Evolutionary conservation across 2,113 vertebrate genomes (phyloP).

Genomic region (Crocuta crocuta): DNA sequence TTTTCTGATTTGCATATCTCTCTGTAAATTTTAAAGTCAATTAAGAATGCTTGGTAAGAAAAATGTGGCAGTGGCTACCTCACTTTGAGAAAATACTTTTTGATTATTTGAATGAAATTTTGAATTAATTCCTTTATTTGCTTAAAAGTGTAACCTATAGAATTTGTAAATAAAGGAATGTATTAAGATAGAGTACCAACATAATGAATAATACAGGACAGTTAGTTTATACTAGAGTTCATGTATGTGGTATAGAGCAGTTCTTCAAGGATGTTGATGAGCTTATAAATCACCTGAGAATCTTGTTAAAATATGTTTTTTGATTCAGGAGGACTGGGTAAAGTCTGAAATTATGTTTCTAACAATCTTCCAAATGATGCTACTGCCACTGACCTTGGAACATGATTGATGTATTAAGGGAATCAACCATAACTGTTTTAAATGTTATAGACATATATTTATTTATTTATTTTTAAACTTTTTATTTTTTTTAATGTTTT

Average conservation of each 20-base stretch:
- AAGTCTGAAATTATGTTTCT: neutral
- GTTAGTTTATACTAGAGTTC: neutral
- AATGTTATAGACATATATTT: neutral
- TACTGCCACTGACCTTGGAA: neutral
- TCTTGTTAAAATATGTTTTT: neutral
- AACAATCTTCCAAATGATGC: neutral
- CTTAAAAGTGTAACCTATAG: neutral
- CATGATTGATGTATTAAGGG: neutral
- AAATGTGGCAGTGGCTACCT: neutral
- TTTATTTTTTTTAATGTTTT: too few relatives aligned
- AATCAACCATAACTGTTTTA: neutral
- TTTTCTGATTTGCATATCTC: neutral
- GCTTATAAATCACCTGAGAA: neutral
- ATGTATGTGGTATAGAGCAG: neutral
- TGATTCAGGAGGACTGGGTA: neutral
- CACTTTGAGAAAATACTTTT: neutral
- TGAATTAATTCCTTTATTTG: neutral
- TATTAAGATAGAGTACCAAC: neutral
- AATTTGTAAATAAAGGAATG: neutral
- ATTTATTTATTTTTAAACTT: too few relatives aligned
- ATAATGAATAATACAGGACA: neutral
- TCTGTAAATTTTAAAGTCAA: neutral
- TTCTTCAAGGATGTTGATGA: neutral
- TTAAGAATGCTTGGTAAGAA: neutral
- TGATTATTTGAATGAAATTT: neutral